Percentiles rank a stretch among this genome's conserved stretches.
These are phyloP conservation scores for Alfaro cultratus DNA, from an alignment of 2,797 vertebrate species.

Conservation along the genomic window DNA sequence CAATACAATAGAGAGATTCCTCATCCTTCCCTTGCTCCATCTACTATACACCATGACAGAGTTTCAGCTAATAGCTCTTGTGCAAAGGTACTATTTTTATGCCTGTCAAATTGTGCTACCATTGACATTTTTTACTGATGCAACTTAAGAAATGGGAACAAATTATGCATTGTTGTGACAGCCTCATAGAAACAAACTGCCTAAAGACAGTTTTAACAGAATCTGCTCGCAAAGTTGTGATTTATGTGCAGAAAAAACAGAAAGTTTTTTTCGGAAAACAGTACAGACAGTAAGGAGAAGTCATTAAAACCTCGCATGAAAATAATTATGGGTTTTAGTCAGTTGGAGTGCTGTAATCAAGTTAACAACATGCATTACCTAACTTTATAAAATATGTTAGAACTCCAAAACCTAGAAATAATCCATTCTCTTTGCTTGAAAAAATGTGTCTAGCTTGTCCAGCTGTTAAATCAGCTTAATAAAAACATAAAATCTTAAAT, in stretches of 20 bases:
- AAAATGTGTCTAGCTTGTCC: too few species aligned
- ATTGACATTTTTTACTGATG: conserved; percentile 4
- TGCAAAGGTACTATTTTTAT: conserved; percentile 10
- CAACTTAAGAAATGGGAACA: conserved; percentile 8
- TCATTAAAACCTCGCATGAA: not conserved
- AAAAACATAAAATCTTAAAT: too few species aligned
- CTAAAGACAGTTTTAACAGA: not conserved
- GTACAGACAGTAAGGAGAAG: not conserved
- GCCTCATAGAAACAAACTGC: conserved; percentile 1
- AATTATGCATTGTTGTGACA: conserved; percentile 1
- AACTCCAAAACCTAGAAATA: too few species aligned
- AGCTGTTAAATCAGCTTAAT: too few species aligned
- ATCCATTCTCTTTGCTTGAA: too few species aligned
- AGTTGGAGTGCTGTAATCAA: not conserved
- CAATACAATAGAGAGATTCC: not conserved
- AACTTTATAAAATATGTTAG: too few species aligned
- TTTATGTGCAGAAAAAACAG: not conserved
- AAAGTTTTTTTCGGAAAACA: not conserved
- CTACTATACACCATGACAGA: not conserved
- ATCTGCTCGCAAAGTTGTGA: not conserved
- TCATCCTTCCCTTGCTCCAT: conserved; percentile 4
- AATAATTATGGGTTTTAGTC: too few species aligned
- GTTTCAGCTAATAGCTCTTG: conserved; percentile 9
- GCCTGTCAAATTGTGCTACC: conserved; percentile 5
- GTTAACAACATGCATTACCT: not conserved